These are phyloP conservation scores for Turnix velox DNA, from an alignment of 2,113 vertebrate genomes.

Conservation along the genomic window DNA sequence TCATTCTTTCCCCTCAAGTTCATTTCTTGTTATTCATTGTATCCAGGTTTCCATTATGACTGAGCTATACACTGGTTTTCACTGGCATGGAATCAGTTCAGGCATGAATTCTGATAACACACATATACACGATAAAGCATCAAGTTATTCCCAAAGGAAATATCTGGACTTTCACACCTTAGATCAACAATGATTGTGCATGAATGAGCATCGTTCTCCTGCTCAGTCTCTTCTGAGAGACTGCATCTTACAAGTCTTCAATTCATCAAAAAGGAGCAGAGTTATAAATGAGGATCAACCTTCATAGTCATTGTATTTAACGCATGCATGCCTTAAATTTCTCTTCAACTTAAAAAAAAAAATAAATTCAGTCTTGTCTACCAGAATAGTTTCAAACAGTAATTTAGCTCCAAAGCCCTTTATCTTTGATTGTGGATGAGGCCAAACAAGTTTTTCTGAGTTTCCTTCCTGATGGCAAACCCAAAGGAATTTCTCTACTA, in stretches of 20 bases:
- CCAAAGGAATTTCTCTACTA: background rate
- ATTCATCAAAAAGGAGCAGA: background rate
- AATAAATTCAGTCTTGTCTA: background rate
- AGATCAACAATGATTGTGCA: background rate
- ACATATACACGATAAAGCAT: background rate
- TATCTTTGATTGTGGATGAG: background rate
- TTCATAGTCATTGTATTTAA: background rate
- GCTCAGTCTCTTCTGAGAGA: background rate
- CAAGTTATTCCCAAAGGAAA: background rate
- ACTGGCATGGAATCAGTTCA: background rate
- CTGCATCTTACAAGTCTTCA: background rate
- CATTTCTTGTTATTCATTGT: background rate
- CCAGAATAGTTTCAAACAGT: background rate
- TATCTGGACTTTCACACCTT: background rate
- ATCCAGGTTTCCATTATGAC: background rate
- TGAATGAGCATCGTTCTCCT: background rate
- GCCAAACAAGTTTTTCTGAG: background rate
- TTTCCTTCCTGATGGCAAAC: background rate
- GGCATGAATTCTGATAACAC: background rate
- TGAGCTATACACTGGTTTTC: conserved; percentile 3
- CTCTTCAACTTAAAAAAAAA: background rate
- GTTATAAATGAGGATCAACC: background rate
- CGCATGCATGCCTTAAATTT: background rate
- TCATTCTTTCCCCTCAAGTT: background rate
- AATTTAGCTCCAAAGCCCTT: background rate